A percentile compares a stretch with the other conserved stretches of the same genome.
Conservation (phyloP, 1,140 invertebrate genomes). For the Campoletis sonorensis region DNA sequence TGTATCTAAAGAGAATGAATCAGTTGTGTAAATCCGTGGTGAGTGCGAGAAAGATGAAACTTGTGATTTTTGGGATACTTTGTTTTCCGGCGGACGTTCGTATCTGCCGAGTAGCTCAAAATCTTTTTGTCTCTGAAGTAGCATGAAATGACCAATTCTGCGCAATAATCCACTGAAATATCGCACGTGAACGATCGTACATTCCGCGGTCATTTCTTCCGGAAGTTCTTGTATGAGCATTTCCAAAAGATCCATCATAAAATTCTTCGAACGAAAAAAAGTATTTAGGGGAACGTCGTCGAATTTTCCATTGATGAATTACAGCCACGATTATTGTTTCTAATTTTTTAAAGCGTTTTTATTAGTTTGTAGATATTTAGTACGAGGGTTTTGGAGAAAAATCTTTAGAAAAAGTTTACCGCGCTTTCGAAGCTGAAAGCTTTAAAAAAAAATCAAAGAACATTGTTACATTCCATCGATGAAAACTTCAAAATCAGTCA, state of each 20-base stretch:
- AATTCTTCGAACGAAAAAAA: conserved; percentile 41
- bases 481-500: too few relatives aligned
- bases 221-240: conserved; percentile 42
- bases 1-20: too few relatives aligned
- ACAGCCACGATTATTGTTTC: background rate
- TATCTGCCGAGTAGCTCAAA: background rate
- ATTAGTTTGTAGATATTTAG: too few relatives aligned
- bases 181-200: conserved; percentile 11
- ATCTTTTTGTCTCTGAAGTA: conserved; percentile 37
- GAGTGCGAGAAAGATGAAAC: too few relatives aligned
- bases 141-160: conserved; percentile 22
- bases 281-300: background rate
- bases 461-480: too few relatives aligned
- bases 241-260: conserved; percentile 44
- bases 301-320: background rate
- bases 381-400: background rate
- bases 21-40: too few relatives aligned
- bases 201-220: conserved; percentile 32
- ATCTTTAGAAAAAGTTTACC: background rate
- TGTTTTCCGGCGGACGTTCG: background rate
- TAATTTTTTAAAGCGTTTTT: conserved; percentile 25
- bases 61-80: background rate
- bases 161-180: conserved; percentile 31
- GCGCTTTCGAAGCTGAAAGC: too few relatives aligned
- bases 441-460: too few relatives aligned